Percentiles rank a stretch among this genome's conserved stretches.
Evolutionary conservation across 2,797 vertebrate species (phyloP).

Genomic region (Crocodylus rhombifer): DNA sequence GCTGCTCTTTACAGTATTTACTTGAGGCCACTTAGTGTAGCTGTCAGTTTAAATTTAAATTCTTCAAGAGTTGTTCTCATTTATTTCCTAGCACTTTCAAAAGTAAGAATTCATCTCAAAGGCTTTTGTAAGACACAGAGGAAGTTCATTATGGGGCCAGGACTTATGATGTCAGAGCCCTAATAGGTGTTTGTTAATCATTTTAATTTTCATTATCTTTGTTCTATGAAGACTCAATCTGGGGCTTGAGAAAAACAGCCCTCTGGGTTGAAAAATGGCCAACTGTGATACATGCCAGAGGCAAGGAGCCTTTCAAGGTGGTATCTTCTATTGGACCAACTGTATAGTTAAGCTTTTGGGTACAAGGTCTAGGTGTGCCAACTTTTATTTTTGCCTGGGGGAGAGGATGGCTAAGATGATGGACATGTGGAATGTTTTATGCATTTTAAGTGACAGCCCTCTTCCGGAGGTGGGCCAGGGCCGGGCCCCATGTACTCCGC

Average conservation of each 20-base stretch:
- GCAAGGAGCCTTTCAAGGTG: conserved; percentile 43
- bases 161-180: conserved; percentile 63
- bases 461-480: too few relatives aligned
- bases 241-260: conserved; percentile 41
- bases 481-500: too few relatives aligned
- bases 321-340: too few relatives aligned
- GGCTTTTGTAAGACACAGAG: conserved; percentile 10
- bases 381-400: too few relatives aligned
- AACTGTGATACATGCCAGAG: conserved; percentile 30
- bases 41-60: not conserved
- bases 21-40: not conserved
- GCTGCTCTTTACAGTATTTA: not conserved
- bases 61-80: not conserved
- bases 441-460: too few relatives aligned
- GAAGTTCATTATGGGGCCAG: conserved; percentile 46
- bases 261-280: not conserved
- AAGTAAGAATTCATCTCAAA: conserved; percentile 59
- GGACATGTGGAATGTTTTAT: too few relatives aligned
- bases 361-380: too few relatives aligned
- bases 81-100: conserved; percentile 33
- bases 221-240: not conserved
- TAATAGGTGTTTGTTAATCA: conserved; percentile 67
- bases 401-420: too few relatives aligned
- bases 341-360: too few relatives aligned
- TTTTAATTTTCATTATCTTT: conserved; percentile 27